Percentiles rank a stretch among this genome's conserved stretches.
Evolutionary conservation across 2,888 invertebrate species (phyloP).

Genomic region (Helleia helle): DNA sequence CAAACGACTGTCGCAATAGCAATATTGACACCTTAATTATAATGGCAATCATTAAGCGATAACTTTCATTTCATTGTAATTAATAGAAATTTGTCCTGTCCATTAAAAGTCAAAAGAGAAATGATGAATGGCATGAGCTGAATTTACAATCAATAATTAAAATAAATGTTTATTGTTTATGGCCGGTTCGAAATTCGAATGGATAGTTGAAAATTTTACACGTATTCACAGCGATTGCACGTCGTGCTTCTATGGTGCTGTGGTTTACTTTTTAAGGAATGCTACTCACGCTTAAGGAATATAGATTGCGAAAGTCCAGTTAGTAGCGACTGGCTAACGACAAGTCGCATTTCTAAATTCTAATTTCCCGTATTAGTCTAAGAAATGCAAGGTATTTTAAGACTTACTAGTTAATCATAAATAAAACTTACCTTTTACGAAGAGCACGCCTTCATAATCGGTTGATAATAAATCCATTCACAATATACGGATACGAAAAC

Average conservation of each 20-base stretch:
- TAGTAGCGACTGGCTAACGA: conserved; percentile 39
- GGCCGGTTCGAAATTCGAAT: conserved; percentile 21
- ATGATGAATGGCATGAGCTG: conserved; percentile 39
- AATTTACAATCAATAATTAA: conserved; percentile 39
- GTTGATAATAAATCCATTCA: conserved; percentile 62
- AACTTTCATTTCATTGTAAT: conserved; percentile 40
- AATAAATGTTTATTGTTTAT: conserved; percentile 34
- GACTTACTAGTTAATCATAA: conserved; percentile 13
- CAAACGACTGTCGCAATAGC: not conserved
- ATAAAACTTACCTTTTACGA: conserved; percentile 33
- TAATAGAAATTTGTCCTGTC: conserved; percentile 42
- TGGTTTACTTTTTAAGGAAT: conserved; percentile 53
- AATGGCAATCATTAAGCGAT: conserved; percentile 12
- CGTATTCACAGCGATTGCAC: conserved; percentile 37
- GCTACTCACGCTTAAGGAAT: conserved; percentile 58
- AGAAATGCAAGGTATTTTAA: conserved; percentile 20
- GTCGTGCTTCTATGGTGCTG: conserved; percentile 40
- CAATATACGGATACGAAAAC: conserved; percentile 49
- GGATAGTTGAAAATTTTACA: conserved; percentile 34
- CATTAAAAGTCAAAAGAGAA: conserved; percentile 47
- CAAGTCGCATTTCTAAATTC: conserved; percentile 22
- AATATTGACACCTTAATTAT: not conserved
- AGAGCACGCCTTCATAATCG: conserved; percentile 55
- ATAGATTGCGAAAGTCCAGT: conserved; percentile 70
- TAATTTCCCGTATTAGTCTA: conserved; percentile 21